Conservation (phyloP, 2,113 vertebrate species). For the Bos taurus region DNA sequence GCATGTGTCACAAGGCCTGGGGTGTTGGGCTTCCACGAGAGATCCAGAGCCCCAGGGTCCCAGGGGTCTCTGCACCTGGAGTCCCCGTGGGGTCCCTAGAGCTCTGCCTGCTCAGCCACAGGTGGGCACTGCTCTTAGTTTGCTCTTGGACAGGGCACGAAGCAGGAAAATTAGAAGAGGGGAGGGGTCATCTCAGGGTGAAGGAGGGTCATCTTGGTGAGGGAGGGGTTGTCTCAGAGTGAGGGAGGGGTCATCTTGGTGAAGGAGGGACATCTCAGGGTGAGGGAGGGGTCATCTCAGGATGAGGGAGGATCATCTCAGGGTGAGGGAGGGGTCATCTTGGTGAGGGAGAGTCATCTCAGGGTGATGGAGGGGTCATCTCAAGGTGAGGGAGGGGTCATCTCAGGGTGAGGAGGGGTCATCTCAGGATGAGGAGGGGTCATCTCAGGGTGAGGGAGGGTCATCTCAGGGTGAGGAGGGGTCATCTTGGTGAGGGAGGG, state of each 20-base stretch:
- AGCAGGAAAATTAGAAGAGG: not conserved
- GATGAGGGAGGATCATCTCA: too few relatives aligned
- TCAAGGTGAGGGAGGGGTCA: too few relatives aligned
- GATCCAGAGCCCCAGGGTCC: not conserved
- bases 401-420: too few relatives aligned
- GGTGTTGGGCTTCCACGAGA: fast-evolving
- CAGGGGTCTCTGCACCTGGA: not conserved
- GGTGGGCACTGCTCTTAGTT: not conserved
- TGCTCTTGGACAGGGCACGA: not conserved
- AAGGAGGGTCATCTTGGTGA: too few relatives aligned
- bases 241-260: too few relatives aligned
- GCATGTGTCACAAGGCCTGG: fast-evolving
- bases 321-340: fast-evolving
- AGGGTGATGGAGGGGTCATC: too few relatives aligned
- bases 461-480: too few relatives aligned
- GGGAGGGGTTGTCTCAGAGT: too few relatives aligned
- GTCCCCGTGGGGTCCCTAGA: not conserved
- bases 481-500: not conserved
- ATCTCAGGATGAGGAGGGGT: too few relatives aligned
- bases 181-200: not conserved
- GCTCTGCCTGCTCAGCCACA: not conserved
- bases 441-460: not conserved
- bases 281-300: too few relatives aligned
- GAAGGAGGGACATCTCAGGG: too few relatives aligned
- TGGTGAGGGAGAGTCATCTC: too few relatives aligned